Percentiles rank a stretch among this genome's conserved stretches.
These are phyloP conservation scores for Coranthus polyacanthus DNA, from an alignment of 2,797 vertebrate genomes.

Conservation along the genomic window DNA sequence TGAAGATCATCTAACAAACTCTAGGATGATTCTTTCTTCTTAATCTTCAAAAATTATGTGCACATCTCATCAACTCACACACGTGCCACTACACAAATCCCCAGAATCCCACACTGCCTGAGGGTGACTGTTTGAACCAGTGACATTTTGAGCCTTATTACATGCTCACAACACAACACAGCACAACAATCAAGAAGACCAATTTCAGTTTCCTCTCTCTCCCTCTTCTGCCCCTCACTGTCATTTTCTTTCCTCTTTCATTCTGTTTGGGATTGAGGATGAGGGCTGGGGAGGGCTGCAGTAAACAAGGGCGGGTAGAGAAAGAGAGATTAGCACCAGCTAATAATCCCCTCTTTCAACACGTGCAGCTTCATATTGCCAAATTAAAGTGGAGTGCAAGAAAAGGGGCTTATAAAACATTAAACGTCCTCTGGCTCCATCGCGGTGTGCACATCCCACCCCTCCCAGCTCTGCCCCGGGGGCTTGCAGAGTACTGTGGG, in stretches of 20 bases:
- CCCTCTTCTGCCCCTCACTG: conserved; percentile 69
- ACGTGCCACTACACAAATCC: conserved; percentile 67
- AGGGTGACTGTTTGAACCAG: conserved; percentile 78
- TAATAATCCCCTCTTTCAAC: conserved; percentile 97
- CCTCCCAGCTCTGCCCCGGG: conserved; percentile 84
- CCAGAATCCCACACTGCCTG: conserved; percentile 70
- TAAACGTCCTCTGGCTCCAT: conserved; percentile 91
- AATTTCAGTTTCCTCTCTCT: conserved; percentile 59
- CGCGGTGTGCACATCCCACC: conserved; percentile 70
- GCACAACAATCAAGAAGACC: conserved; percentile 77
- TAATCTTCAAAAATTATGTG: conserved; percentile 65
- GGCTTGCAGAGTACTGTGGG: conserved; percentile 86
- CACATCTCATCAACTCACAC: conserved; percentile 59
- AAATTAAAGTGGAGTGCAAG: conserved; percentile 96
- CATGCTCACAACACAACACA: conserved; percentile 77
- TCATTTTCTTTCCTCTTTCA: conserved; percentile 69
- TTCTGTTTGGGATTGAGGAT: conserved; percentile 74
- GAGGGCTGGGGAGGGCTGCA: conserved; percentile 63
- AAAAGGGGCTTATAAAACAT: conserved; percentile 95
- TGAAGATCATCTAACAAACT: conserved; percentile 34
- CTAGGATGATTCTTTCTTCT: conserved; percentile 50
- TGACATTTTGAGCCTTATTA: conserved; percentile 84
- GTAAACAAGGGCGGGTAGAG: conserved; percentile 72
- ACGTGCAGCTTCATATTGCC: conserved; percentile 94
- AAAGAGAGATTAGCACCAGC: conserved; percentile 92